Conservation (phyloP, 2,797 vertebrate genomes). For the Silurus lanzhouensis region DNA sequence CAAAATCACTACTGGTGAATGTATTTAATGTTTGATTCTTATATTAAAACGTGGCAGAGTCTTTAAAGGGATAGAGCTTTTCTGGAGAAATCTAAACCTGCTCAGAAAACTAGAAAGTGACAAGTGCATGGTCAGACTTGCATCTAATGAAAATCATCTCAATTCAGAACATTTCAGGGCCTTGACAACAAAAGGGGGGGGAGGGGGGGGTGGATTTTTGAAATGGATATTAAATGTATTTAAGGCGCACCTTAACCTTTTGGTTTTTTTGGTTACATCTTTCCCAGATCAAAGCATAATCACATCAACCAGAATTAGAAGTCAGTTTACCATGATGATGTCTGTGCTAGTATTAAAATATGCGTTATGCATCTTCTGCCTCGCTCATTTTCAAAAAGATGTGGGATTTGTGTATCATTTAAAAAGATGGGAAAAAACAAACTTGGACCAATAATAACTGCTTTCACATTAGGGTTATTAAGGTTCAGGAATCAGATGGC, state of each 20-base stretch:
- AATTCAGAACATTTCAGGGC: constrained; percentile 15
- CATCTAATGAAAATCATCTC: constrained; percentile 14
- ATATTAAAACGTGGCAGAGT: constrained; percentile 31
- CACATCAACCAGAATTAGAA: not conserved
- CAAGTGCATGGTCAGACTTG: constrained; percentile 37
- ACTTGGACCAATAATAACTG: not conserved
- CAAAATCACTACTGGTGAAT: constrained; percentile 6
- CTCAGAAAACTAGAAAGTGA: constrained; percentile 39
- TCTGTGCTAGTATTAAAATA: not conserved
- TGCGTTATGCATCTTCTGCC: not conserved
- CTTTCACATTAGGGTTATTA: not conserved
- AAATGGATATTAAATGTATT: not conserved
- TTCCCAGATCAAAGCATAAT: not conserved
- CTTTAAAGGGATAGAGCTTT: constrained; percentile 38
- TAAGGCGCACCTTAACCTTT: constrained; percentile 5
- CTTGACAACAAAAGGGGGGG: not conserved
- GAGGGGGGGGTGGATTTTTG: not conserved
- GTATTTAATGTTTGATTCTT: constrained; percentile 18
- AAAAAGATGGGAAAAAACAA: not conserved
- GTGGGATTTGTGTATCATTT: not conserved
- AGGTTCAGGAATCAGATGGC: too few relatives aligned
- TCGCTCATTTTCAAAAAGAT: not conserved
- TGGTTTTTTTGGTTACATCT: not conserved
- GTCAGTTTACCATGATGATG: not conserved
- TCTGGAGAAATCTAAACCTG: constrained; percentile 13